These are phyloP conservation scores for Scaptodrosophila lebanonensis DNA, from an alignment of 1,140 invertebrate genomes.

Conservation along the genomic window DNA sequence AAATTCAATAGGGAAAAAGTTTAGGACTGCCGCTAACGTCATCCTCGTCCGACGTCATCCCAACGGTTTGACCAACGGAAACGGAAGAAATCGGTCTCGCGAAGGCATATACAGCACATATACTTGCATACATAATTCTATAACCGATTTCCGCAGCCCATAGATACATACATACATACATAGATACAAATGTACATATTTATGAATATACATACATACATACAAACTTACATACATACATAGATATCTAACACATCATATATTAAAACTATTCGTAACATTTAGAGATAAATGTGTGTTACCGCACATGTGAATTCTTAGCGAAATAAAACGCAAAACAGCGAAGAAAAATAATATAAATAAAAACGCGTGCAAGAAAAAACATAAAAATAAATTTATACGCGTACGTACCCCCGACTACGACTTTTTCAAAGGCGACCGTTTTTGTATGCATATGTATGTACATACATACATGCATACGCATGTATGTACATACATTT, in stretches of 20 bases:
- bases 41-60: constrained; percentile 20
- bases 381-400: constrained; percentile 38
- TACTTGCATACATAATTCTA: neutral
- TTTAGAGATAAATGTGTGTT: constrained; percentile 23
- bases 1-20: constrained; percentile 31
- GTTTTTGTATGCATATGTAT: constrained; percentile 21
- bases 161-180: constrained; percentile 1
- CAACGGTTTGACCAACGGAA: constrained; percentile 32
- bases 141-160: constrained; percentile 1
- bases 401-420: too few species aligned
- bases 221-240: constrained; percentile 6
- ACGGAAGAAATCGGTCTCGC: constrained; percentile 44
- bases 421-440: too few species aligned
- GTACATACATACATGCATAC: constrained; percentile 9
- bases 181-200: constrained; percentile 10
- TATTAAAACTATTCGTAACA: too few species aligned
- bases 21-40: neutral
- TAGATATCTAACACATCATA: constrained; percentile 25
- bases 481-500: constrained; percentile 7
- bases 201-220: constrained; percentile 10
- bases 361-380: constrained; percentile 50
- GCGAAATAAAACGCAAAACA: constrained; percentile 16
- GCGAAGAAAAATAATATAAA: constrained; percentile 28
- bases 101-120: neutral
- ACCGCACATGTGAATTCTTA: constrained; percentile 48